Percentiles rank a stretch among this genome's conserved stretches.
Evolutionary conservation across 2,113 vertebrate species (phyloP).

Genomic region (Rattus rattus): DNA sequence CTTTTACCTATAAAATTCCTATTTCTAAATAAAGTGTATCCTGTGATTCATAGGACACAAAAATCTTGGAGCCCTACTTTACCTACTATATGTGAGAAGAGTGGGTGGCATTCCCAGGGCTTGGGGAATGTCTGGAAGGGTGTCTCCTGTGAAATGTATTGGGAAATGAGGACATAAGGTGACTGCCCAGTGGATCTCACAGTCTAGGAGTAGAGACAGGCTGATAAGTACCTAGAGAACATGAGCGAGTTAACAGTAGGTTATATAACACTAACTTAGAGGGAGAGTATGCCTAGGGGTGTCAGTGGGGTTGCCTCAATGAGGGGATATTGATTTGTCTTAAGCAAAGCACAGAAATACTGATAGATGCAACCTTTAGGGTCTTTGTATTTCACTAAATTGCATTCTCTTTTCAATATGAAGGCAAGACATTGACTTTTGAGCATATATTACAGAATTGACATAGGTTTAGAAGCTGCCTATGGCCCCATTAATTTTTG

Average conservation of each 20-base stretch:
- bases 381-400: background rate
- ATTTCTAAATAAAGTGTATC: background rate
- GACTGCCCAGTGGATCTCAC: background rate
- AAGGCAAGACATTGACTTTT: background rate
- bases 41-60: background rate
- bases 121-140: background rate
- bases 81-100: background rate
- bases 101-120: background rate
- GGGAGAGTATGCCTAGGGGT: accelerated
- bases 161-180: background rate
- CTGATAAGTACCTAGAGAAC: background rate
- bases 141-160: background rate
- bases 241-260: background rate
- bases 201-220: background rate
- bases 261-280: background rate
- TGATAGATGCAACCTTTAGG: background rate
- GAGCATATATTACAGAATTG: background rate
- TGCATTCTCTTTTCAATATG: background rate
- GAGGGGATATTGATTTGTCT: background rate
- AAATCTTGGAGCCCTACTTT: background rate
- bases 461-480: background rate
- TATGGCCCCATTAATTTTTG: background rate
- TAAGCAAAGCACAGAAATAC: background rate
- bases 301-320: background rate
- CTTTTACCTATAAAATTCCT: background rate